Evolutionary conservation across 2,797 vertebrate genomes (phyloP), one percentile per base, ranked within the genome.

Genomic region (Artibeus lituratus): DNA sequence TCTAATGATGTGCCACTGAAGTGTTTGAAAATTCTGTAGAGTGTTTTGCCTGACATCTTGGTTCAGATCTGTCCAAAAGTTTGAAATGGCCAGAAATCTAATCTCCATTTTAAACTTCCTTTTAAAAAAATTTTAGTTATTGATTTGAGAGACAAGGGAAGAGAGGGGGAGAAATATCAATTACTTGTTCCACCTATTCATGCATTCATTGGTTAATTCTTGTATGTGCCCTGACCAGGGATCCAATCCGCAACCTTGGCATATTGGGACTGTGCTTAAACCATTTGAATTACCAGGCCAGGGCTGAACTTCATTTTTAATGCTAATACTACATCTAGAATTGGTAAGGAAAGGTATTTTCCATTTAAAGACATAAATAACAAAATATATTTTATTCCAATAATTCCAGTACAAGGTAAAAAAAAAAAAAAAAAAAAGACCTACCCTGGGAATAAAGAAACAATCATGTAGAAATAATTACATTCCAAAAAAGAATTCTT

Each of bases 381-480:
- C 18, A 83, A 72, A 86, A 69, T 83, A 57, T 51, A 85, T 69
- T 95, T 83, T 95, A 65, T 93, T 91, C 14, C 24, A 37, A 65
- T 95, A 89, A 84, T 42, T 87, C 14, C 5, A 59, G 44, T 87
- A 26, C 22, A 81, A 88, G 21, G 65, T 70, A 65, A n/a, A n/a
- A n/a, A n/a, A 92, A 94, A 93, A 81, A 72, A n/a, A n/a, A 65
- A 76, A 94, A 92, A 94, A 93, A 81, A 72, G 39, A 72, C 73
- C 69, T 94, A 47, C 47, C n/a, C 10, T 86, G 47, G 85, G 51
- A 96, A 92, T 91, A 95, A 29, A 84, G 51, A 95, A 90, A 93
- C 5, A 92, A 77, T 84, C 55, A 59, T 67, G 26, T 65, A 84
- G 70, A 92, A 93, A 96, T 97, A 96, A 96, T 91, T 93, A 91